Percentiles rank a stretch among this genome's conserved stretches.
Evolutionary conservation across 2,888 invertebrate genomes (phyloP).

Genomic region (Thereva unica): DNA sequence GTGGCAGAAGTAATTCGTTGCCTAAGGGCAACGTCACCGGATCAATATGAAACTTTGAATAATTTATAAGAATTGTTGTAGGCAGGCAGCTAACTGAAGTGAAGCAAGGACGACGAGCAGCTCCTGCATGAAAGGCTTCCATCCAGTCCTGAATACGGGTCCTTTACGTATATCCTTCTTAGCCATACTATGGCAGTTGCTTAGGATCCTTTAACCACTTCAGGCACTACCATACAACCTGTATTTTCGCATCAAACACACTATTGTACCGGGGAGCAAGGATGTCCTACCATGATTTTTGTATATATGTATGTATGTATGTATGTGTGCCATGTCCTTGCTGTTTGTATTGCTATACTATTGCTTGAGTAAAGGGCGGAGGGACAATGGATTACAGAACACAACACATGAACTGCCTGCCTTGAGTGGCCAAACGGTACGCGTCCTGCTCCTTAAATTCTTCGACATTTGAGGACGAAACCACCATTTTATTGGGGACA

Average conservation of each 20-base stretch:
- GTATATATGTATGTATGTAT: not conserved
- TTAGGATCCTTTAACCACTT: constrained; percentile 34
- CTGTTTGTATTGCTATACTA: constrained; percentile 23
- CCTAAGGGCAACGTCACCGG: constrained; percentile 33
- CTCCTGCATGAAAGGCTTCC: not conserved
- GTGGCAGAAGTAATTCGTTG: constrained; percentile 11
- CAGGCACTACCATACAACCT: too few relatives aligned
- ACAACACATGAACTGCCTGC: not conserved
- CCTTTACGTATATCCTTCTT: constrained; percentile 3
- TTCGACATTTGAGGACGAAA: not conserved
- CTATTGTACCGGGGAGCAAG: constrained; percentile 1
- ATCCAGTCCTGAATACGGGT: constrained; percentile 1
- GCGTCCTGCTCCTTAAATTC: not conserved
- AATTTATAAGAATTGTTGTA: constrained; percentile 42
- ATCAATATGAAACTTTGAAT: constrained; percentile 41
- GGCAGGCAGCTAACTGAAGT: constrained; percentile 20
- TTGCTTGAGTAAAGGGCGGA: constrained; percentile 1
- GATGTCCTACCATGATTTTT: not conserved
- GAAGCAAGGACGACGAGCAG: constrained; percentile 10
- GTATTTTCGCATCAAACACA: not conserved
- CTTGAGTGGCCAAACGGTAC: not conserved
- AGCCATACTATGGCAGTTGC: constrained; percentile 14
- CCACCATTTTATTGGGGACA: constrained; percentile 22
- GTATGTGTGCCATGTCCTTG: constrained; percentile 6
- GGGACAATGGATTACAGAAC: not conserved